Evolutionary conservation across 2,113 vertebrate species (phyloP).

Genomic region (Poicephalus gulielmi): DNA sequence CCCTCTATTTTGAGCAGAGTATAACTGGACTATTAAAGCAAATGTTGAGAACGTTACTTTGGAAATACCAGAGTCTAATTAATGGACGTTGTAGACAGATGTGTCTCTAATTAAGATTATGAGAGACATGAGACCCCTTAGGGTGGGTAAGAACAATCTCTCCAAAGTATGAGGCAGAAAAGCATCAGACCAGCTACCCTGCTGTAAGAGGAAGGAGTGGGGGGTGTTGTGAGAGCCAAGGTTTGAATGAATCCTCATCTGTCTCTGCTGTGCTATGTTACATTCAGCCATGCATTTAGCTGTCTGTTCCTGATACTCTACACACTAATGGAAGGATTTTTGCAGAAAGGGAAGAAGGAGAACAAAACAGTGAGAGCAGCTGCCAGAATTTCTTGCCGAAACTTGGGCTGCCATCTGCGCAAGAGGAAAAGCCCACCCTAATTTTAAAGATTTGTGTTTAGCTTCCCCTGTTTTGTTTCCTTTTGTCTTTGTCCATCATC

Average conservation of each 20-base stretch:
- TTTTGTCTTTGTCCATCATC: background rate
- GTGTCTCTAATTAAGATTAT: background rate
- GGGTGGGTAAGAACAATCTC: background rate
- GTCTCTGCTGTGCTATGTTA: background rate
- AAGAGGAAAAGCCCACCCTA: background rate
- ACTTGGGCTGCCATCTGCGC: background rate
- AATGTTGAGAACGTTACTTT: background rate
- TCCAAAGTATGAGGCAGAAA: background rate
- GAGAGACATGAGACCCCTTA: background rate
- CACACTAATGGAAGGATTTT: background rate
- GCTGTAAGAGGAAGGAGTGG: background rate
- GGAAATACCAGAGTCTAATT: background rate
- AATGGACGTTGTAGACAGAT: background rate
- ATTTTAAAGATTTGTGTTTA: background rate
- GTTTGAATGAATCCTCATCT: background rate
- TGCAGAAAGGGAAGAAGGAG: background rate
- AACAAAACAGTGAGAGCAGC: background rate
- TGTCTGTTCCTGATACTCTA: background rate
- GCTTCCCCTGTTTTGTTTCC: background rate
- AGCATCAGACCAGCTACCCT: background rate
- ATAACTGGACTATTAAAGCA: background rate
- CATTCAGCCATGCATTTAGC: background rate
- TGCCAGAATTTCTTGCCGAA: background rate
- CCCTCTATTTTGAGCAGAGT: background rate
- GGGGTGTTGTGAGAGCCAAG: background rate